A percentile compares a stretch with the other conserved stretches of the same genome.
Conservation (phyloP, 2,888 invertebrate genomes). For the Lomographa bimaculata region DNA sequence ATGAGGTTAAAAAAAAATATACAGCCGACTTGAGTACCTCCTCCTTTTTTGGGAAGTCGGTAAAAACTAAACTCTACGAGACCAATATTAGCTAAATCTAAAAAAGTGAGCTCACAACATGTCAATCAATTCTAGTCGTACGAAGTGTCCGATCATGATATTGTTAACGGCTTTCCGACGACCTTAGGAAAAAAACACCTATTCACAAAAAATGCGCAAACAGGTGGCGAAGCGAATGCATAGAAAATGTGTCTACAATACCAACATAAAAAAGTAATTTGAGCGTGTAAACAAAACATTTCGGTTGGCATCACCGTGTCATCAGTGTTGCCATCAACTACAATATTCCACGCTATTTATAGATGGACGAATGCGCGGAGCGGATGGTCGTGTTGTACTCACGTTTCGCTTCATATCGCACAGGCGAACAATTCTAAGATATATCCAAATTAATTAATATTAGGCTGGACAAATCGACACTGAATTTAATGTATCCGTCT, state of each 20-base stretch:
- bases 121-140: too few species aligned
- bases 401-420: constrained; percentile 77
- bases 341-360: constrained; percentile 46
- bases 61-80: too few species aligned
- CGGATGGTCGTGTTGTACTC: constrained; percentile 53
- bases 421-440: constrained; percentile 36
- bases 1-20: too few species aligned
- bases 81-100: too few species aligned
- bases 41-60: too few species aligned
- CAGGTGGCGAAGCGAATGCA: constrained; percentile 15
- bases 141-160: too few species aligned
- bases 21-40: too few species aligned
- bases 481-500: constrained; percentile 53
- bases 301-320: constrained; percentile 51
- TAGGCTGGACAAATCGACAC: constrained; percentile 43
- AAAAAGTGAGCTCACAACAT: too few species aligned
- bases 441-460: constrained; percentile 35
- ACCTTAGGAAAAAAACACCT: constrained; percentile 3
- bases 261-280: constrained; percentile 30
- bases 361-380: constrained; percentile 34
- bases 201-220: constrained; percentile 4
- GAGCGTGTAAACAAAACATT: constrained; percentile 60
- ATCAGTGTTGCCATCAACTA: constrained; percentile 50
- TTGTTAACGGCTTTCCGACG: constrained; percentile 2
- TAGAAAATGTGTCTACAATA: constrained; percentile 18